Percentiles rank a stretch among this genome's conserved stretches.
Conservation (phyloP, 2,113 vertebrate species). For the Ictalurus furcatus region DNA sequence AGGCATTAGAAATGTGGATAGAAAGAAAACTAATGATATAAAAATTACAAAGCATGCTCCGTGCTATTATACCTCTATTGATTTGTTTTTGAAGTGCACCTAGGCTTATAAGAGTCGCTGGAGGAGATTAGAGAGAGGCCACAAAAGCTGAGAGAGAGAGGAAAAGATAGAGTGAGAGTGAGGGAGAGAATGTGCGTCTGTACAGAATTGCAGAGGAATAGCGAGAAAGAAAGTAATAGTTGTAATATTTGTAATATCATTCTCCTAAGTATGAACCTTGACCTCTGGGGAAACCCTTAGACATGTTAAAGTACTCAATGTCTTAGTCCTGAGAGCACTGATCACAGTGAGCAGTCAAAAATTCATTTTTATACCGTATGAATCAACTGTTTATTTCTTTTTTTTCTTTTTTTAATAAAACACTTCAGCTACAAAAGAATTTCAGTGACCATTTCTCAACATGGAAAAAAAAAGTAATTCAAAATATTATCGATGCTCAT, state of each 20-base stretch:
- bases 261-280: conserved; percentile 26
- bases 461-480: background rate
- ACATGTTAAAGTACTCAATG: background rate
- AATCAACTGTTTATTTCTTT: background rate
- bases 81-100: conserved; percentile 98
- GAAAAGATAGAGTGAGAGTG: conserved; percentile 34
- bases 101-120: conserved; percentile 78
- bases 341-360: background rate
- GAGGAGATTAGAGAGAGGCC: conserved; percentile 69
- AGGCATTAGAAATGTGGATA: conserved; percentile 81
- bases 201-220: conserved; percentile 31
- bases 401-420: background rate
- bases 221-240: conserved; percentile 25
- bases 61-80: conserved; percentile 97
- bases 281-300: conserved; percentile 20
- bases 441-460: background rate
- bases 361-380: background rate
- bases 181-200: conserved; percentile 34
- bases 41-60: conserved; percentile 96
- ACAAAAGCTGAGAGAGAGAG: conserved; percentile 42
- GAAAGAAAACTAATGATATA: conserved; percentile 96
- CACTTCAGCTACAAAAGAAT: background rate
- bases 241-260: background rate
- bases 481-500: background rate
- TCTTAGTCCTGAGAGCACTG: background rate